These are phyloP conservation scores for Rhombomys opimus DNA, from an alignment of 2,113 vertebrate genomes.

Conservation along the genomic window DNA sequence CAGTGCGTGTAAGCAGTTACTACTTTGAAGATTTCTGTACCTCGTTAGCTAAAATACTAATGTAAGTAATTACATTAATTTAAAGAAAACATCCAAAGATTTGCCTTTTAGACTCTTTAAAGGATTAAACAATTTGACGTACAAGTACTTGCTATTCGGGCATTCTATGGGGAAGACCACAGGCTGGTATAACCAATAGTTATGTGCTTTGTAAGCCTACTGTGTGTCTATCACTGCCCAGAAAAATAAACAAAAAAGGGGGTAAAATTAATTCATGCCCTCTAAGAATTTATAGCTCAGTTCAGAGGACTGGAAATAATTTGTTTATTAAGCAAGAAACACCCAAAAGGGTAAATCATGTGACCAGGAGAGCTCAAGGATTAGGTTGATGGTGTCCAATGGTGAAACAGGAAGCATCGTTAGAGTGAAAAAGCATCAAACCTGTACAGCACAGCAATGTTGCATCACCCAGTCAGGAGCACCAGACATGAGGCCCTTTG, in stretches of 20 bases:
- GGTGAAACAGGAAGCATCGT: neutral
- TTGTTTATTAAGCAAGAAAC: neutral
- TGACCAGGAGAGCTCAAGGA: neutral
- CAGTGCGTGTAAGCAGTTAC: conserved; percentile 55
- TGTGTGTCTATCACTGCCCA: neutral
- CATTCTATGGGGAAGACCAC: neutral
- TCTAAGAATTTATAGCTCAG: neutral
- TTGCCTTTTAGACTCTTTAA: conserved; percentile 70
- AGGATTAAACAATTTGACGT: conserved; percentile 38
- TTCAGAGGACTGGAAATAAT: neutral
- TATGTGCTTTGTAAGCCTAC: conserved; percentile 16
- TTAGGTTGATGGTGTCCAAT: neutral
- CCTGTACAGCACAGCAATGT: fast-evolving
- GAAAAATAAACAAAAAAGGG: neutral
- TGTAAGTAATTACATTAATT: conserved; percentile 83
- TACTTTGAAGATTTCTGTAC: conserved; percentile 73
- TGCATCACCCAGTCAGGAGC: neutral
- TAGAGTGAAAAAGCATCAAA: neutral
- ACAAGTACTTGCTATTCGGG: conserved; percentile 32
- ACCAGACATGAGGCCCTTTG: neutral
- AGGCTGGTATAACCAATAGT: neutral
- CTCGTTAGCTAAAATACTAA: conserved; percentile 78
- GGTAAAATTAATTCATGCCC: neutral
- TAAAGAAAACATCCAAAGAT: conserved; percentile 80
- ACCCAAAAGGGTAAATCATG: neutral